Percentiles rank a stretch among this genome's conserved stretches.
Conservation (phyloP, 1,140 invertebrate genomes). For the Argopecten irradians region DNA sequence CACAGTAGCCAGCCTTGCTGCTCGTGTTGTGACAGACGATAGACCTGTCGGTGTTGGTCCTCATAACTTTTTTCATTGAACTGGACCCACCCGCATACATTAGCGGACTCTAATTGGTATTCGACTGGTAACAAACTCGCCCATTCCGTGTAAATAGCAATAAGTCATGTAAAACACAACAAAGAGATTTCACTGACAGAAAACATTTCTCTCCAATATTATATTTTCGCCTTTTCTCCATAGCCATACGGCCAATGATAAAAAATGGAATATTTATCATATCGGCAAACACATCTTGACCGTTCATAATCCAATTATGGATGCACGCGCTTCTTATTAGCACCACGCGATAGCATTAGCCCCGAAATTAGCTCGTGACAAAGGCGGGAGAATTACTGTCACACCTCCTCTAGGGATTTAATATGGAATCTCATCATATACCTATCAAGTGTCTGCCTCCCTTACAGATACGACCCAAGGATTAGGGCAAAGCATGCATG, state of each 20-base stretch:
- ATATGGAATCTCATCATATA: neutral
- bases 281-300: neutral
- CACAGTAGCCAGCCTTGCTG: neutral
- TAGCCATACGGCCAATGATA: neutral
- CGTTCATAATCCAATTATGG: constrained; percentile 22
- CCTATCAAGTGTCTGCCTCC: neutral
- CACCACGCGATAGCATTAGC: constrained; percentile 10
- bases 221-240: neutral
- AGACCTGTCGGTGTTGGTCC: neutral
- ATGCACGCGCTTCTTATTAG: constrained; percentile 15
- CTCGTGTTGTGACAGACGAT: constrained; percentile 8
- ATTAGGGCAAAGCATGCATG: neutral
- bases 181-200: neutral
- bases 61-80: neutral
- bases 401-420: constrained; percentile 4
- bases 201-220: neutral
- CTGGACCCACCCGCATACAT: constrained; percentile 5
- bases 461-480: neutral
- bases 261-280: constrained; percentile 4
- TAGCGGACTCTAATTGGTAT: neutral
- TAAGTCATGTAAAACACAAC: neutral
- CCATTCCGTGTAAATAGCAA: constrained; percentile 7
- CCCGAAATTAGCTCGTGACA: constrained; percentile 1
- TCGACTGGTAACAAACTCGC: neutral
- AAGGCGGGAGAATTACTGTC: neutral